Percentiles rank a stretch among this genome's conserved stretches.
Evolutionary conservation across 2,113 vertebrate species (phyloP).

Genomic region (Mola mola): DNA sequence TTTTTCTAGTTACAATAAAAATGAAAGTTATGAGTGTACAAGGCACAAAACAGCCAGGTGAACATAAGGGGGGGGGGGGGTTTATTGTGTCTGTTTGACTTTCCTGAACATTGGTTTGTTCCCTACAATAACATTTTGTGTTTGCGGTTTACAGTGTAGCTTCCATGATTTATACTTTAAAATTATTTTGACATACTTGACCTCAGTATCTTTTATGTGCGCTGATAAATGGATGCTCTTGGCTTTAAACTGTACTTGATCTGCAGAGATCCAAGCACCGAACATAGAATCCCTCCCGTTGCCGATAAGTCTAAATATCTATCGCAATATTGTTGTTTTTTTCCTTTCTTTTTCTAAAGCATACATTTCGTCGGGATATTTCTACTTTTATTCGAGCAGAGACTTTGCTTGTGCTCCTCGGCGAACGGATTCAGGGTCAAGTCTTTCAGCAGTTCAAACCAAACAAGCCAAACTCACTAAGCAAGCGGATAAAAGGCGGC

Average conservation of each 20-base stretch:
- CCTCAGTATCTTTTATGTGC: slow-evolving; percentile 1
- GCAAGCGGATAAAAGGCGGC: neutral
- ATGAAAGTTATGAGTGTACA: no score
- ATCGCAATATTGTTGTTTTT: neutral
- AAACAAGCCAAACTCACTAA: slow-evolving; percentile 1
- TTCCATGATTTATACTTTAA: neutral
- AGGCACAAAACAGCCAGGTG: no score
- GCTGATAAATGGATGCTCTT: neutral
- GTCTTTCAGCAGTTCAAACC: slow-evolving; percentile 7
- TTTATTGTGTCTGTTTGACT: no score
- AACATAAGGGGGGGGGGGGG: no score
- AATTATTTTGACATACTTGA: slow-evolving; percentile 25
- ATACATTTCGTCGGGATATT: neutral
- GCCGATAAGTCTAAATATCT: neutral
- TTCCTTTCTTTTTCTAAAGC: neutral
- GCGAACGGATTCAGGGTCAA: slow-evolving; percentile 37
- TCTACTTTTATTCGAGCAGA: slow-evolving; percentile 4
- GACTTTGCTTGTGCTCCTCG: slow-evolving; percentile 21
- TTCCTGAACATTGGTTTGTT: no score
- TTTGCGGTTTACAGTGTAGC: no score
- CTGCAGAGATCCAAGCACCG: slow-evolving; percentile 17
- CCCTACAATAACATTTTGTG: no score
- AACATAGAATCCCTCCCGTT: neutral
- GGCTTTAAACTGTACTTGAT: slow-evolving; percentile 8
- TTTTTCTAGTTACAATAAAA: no score